Conservation (phyloP, 2,113 vertebrate species). For the Microcebus tavaratra region DNA sequence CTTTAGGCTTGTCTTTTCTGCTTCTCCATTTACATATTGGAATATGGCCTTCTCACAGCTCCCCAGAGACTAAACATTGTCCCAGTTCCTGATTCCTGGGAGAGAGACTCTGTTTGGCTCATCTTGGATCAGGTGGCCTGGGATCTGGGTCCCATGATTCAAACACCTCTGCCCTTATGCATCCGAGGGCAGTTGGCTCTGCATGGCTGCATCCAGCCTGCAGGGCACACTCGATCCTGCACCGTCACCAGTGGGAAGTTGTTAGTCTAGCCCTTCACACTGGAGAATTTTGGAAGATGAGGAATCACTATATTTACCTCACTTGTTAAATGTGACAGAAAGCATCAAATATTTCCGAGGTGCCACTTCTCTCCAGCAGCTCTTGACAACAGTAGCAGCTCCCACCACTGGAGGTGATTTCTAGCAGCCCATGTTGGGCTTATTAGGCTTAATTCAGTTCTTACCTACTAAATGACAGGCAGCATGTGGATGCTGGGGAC, state of each 20-base stretch:
- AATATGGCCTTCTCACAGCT: background rate
- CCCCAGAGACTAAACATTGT: background rate
- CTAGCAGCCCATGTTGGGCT: background rate
- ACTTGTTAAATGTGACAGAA: slow-evolving; percentile 22
- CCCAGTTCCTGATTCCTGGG: background rate
- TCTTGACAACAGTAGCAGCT: background rate
- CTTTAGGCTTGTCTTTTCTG: background rate
- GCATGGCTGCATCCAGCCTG: background rate
- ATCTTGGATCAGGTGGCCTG: background rate
- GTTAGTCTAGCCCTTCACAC: background rate
- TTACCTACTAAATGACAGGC: background rate
- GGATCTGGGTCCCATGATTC: background rate
- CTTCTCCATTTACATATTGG: background rate
- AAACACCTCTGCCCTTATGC: background rate
- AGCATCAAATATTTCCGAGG: background rate
- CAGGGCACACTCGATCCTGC: background rate
- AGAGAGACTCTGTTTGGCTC: background rate
- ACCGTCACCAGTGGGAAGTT: background rate
- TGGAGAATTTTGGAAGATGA: slow-evolving; percentile 7
- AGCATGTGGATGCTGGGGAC: background rate
- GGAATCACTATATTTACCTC: background rate
- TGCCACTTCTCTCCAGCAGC: background rate
- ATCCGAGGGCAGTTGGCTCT: background rate
- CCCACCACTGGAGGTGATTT: background rate
- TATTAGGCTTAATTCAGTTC: background rate